Percentiles rank a stretch among this genome's conserved stretches.
These are phyloP conservation scores for Mus musculus DNA, from an alignment of 2,113 vertebrate species.

Conservation along the genomic window DNA sequence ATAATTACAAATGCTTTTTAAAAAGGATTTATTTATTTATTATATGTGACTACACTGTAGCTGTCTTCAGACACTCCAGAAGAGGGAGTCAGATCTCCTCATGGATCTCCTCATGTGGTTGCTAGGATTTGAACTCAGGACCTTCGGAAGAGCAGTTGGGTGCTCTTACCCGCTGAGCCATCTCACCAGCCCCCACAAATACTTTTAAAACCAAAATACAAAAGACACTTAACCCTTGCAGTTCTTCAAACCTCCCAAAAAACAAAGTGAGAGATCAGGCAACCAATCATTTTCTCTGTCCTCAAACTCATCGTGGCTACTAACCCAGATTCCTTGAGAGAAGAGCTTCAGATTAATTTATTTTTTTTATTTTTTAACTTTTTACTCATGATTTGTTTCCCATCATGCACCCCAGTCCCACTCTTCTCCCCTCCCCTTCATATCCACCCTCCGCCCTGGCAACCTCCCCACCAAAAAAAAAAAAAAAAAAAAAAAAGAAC, in stretches of 20 bases:
- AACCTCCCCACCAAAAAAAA: not conserved
- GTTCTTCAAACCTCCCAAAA: not conserved
- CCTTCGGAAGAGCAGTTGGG: too few relatives aligned
- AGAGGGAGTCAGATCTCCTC: too few relatives aligned
- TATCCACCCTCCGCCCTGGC: not conserved
- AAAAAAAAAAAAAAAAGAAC: not conserved
- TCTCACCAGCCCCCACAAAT: too few relatives aligned
- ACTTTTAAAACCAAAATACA: not conserved
- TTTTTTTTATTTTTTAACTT: not conserved
- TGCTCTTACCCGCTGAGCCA: too few relatives aligned
- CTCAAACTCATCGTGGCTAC: not conserved
- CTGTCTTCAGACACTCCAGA: too few relatives aligned
- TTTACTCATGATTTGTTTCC: not conserved
- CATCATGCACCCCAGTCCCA: not conserved
- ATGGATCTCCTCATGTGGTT: too few relatives aligned
- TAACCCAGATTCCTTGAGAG: not conserved
- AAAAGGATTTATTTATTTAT: too few relatives aligned
- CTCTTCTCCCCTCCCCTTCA: not conserved
- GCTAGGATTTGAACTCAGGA: too few relatives aligned
- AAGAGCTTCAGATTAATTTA: not conserved
- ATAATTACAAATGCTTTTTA: not conserved
- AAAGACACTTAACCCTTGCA: not conserved
- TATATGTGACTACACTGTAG: too few relatives aligned
- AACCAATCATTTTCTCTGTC: not conserved
- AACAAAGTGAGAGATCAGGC: not conserved